Evolutionary conservation across 2,888 invertebrate species (phyloP).

Genomic region (Augochlorella aurata): DNA sequence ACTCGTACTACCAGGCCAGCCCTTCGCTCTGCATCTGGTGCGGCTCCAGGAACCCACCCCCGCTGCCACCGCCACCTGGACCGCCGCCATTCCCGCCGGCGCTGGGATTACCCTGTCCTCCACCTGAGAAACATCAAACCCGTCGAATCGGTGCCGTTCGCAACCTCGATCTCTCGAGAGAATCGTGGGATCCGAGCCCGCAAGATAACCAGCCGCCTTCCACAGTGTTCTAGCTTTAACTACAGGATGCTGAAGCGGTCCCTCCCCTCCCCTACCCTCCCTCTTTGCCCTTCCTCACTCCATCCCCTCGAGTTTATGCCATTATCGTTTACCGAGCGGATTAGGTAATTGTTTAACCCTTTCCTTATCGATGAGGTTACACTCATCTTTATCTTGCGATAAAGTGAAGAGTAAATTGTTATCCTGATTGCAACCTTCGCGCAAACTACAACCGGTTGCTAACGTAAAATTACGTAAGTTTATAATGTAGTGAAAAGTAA

Average conservation of each 20-base stretch:
- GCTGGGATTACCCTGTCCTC: slow-evolving; percentile 87
- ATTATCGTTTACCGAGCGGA: neutral
- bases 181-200: slow-evolving; percentile 24
- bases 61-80: slow-evolving; percentile 87
- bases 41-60: slow-evolving; percentile 89
- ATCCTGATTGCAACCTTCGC: neutral
- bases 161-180: slow-evolving; percentile 16
- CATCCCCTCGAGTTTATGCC: neutral
- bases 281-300: neutral
- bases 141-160: slow-evolving; percentile 48
- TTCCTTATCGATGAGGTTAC: neutral
- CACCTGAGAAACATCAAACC: slow-evolving; percentile 83
- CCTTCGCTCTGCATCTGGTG: slow-evolving; percentile 89
- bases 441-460: neutral
- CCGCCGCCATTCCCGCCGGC: slow-evolving; percentile 87
- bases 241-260: slow-evolving; percentile 4
- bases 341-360: slow-evolving; percentile 11
- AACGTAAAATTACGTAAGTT: slow-evolving; percentile 1
- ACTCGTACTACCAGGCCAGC: slow-evolving; percentile 87
- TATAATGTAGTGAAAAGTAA: slow-evolving; percentile 1
- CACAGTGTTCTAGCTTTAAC: neutral
- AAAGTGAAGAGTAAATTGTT: neutral
- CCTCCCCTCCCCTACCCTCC: neutral
- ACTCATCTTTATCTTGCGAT: neutral
- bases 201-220: neutral